Evolutionary conservation across 1,140 invertebrate species (phyloP), one percentile per base, ranked within the genome.

Genomic region (Sinonovacula constricta): DNA sequence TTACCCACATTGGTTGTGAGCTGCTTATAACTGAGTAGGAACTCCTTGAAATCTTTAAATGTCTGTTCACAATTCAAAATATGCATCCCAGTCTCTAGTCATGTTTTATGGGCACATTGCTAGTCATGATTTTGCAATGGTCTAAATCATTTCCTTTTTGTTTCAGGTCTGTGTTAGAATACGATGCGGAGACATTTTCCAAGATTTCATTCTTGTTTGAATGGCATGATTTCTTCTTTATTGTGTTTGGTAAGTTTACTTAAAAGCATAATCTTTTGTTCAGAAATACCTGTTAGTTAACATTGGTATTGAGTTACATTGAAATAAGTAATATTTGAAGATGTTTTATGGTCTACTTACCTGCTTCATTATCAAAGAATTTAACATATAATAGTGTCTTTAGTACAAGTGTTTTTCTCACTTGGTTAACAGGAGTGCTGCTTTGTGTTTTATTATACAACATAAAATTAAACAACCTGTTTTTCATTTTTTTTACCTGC

Each of bases 171-270:
- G 79, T 90, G 18, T 39, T 91, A 15, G 91, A 91, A 70, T 91
- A 90, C 82, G 91, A 91, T 80, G 79, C 83, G 26, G 88, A 90
- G 62, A 57, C 75, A 3, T 91, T 90, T 72, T 79, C 65, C 26
- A 86, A 85, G 54, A 86, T 90, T 18, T 85, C 86, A 3, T 89
- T 91, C 70, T 66, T 91, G 15, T 88, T 91, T 81, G 90, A 91
- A 81, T 91, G 90, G 87, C 87, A 91, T 81, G 88, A 91, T 72
- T 91, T 91, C 79, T 91, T 88, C 78, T 91, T 91, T 69, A 84
- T 90, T 18, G 82, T 91, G 24, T 66, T 84, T 66, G 83, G 90
- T 91, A 80, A 85, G 85, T 85, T 63, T 65, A n/a, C n/a, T n/a
- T n/a, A n/a, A n/a, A n/a, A n/a, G n/a, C n/a, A n/a, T n/a, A n/a